phyloP scores from a whole-genome alignment of 2,797 vertebrate species.

The Paramormyrops hopkinsi region DNA sequence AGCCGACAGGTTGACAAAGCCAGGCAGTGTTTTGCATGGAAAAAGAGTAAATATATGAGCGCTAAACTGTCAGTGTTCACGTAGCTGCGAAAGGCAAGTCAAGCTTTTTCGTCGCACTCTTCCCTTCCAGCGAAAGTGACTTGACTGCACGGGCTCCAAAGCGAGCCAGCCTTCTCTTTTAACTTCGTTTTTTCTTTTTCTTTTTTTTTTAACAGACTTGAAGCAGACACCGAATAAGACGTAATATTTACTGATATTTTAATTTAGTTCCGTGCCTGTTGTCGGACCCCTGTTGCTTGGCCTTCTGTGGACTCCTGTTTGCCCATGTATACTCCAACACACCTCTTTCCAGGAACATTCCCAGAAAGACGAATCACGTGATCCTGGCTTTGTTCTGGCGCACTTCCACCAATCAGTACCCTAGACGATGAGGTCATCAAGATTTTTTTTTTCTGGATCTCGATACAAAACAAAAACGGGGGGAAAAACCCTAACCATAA shows the following conservation, averaged over 20 bases:
- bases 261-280: not conserved
- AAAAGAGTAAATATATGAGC: not conserved
- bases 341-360: constrained; percentile 51
- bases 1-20: not conserved
- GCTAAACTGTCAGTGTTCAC: not conserved
- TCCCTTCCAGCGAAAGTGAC: not conserved
- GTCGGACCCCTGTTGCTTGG: not conserved
- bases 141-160: not conserved
- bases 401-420: constrained; percentile 25
- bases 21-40: not conserved
- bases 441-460: constrained; percentile 2
- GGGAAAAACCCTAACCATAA: not conserved
- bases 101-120: not conserved
- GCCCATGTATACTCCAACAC: constrained; percentile 20
- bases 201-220: not conserved
- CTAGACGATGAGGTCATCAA: constrained; percentile 29
- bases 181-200: not conserved
- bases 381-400: constrained; percentile 25
- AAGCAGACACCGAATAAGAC: not conserved
- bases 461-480: not conserved
- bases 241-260: not conserved
- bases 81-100: not conserved
- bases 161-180: not conserved
- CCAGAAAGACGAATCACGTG: constrained; percentile 45
- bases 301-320: not conserved